Conservation (phyloP, 1,140 invertebrate genomes). For the Drosophila bipectinata region DNA sequence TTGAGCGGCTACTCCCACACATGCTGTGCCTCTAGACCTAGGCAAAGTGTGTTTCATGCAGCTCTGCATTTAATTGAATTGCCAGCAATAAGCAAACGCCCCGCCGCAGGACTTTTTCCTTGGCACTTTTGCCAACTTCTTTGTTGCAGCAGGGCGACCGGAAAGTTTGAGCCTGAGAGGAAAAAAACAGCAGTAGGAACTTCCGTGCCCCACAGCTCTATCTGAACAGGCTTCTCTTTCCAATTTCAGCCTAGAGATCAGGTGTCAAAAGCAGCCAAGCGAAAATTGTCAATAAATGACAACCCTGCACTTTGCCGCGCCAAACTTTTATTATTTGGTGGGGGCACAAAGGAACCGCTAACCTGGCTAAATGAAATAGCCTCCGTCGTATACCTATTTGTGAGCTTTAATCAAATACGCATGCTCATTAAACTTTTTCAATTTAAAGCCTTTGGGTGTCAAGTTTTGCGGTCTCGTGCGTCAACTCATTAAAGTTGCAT, state of each 20-base stretch:
- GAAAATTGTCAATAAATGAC: constrained; percentile 38
- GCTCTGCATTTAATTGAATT: constrained; percentile 80
- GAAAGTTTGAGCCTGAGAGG: constrained; percentile 11
- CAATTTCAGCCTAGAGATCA: constrained; percentile 2
- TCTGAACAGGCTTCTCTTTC: constrained; percentile 13
- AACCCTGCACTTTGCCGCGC: constrained; percentile 4
- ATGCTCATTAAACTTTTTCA: constrained; percentile 80
- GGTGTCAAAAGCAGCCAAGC: constrained; percentile 38
- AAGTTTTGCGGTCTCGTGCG: constrained; percentile 70
- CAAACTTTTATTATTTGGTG: constrained; percentile 42
- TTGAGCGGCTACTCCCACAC: constrained; percentile 4
- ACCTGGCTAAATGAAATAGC: constrained; percentile 3
- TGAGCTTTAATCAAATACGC: constrained; percentile 67
- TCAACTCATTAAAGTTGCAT: constrained; percentile 79
- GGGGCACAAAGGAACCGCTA: constrained; percentile 24
- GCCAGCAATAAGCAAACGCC: constrained; percentile 50
- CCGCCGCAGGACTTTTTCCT: constrained; percentile 26
- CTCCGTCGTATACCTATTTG: background rate
- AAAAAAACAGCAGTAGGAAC: constrained; percentile 11
- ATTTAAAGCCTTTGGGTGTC: constrained; percentile 71
- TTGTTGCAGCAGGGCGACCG: constrained; percentile 10
- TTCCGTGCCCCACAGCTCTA: constrained; percentile 14
- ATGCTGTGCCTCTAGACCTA: constrained; percentile 6
- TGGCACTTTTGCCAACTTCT: constrained; percentile 29
- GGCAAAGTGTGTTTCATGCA: constrained; percentile 72